Evolutionary conservation across 2,888 invertebrate species (phyloP).

Genomic region (Tetragonula carbonaria): DNA sequence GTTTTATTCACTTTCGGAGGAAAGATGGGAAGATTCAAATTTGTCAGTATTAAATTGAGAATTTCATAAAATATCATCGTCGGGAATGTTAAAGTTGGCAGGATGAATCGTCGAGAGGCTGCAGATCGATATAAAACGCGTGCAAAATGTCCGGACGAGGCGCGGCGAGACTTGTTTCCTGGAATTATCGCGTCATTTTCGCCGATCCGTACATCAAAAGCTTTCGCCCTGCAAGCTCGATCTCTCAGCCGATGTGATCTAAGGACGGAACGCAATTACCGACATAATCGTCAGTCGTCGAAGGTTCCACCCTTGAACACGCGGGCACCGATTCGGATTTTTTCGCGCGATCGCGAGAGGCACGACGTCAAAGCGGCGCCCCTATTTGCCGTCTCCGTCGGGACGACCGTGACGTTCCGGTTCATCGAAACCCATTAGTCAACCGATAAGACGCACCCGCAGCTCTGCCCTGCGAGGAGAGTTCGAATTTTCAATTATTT

Average conservation of each 20-base stretch:
- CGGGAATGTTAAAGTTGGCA: too few species aligned
- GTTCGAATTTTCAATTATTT: conserved; percentile 26
- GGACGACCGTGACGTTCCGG: conserved; percentile 59
- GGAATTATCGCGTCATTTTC: conserved; percentile 49
- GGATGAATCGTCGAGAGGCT: too few species aligned
- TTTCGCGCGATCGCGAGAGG: conserved; percentile 47
- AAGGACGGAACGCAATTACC: conserved; percentile 64
- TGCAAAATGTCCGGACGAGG: too few species aligned
- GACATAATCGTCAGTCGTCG: conserved; percentile 49
- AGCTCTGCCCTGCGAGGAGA: conserved; percentile 20
- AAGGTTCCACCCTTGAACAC: conserved; percentile 46
- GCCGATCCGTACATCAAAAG: conserved; percentile 55
- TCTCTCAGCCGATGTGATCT: conserved; percentile 37
- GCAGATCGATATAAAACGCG: too few species aligned
- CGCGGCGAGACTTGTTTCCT: conserved; percentile 30
- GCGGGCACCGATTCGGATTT: conserved; percentile 57
- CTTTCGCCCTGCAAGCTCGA: conserved; percentile 17
- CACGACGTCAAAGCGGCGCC: conserved; percentile 69
- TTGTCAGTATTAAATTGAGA: too few species aligned
- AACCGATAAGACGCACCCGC: conserved; percentile 62
- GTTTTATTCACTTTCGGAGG: too few species aligned
- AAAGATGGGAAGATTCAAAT: too few species aligned
- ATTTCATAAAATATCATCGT: too few species aligned
- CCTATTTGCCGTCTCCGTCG: conserved; percentile 70
- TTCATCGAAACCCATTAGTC: conserved; percentile 62